These are phyloP conservation scores for Microcebus griseorufus DNA, from an alignment of 2,113 vertebrate genomes.

Conservation along the genomic window DNA sequence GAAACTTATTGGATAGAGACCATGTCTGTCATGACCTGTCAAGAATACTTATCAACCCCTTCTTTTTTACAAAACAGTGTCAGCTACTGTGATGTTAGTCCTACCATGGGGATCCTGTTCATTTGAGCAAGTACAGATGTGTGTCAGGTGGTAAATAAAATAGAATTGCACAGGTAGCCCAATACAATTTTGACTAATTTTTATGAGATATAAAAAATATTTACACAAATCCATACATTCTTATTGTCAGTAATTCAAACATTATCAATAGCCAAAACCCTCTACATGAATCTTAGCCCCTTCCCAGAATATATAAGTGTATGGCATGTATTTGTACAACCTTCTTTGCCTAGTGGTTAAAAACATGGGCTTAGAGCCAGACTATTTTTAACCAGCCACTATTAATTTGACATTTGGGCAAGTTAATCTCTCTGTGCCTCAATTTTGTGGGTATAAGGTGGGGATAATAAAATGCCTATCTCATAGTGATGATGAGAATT, in stretches of 20 bases:
- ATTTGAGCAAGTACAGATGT: constrained; percentile 6
- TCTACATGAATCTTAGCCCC: background rate
- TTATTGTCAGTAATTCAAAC: constrained; percentile 28
- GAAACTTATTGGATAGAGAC: background rate
- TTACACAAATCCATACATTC: background rate
- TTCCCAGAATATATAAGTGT: background rate
- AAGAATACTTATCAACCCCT: background rate
- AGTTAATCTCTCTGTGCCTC: constrained; percentile 11
- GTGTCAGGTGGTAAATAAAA: constrained; percentile 30
- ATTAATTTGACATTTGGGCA: constrained; percentile 22
- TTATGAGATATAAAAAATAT: background rate
- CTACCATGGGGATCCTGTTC: background rate
- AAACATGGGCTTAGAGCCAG: background rate
- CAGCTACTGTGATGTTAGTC: background rate
- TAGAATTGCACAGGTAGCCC: background rate
- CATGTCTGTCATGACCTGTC: background rate
- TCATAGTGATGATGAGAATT: background rate
- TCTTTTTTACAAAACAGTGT: background rate
- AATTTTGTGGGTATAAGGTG: background rate
- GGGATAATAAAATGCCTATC: constrained; percentile 9
- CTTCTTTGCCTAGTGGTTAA: background rate
- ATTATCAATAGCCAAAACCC: background rate
- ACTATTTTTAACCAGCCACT: background rate
- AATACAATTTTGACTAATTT: constrained; percentile 6
- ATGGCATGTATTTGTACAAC: background rate